Evolutionary conservation across 2,113 vertebrate genomes (phyloP), one percentile per base, ranked within the genome.

Genomic region (Prochilodus magdalenae): DNA sequence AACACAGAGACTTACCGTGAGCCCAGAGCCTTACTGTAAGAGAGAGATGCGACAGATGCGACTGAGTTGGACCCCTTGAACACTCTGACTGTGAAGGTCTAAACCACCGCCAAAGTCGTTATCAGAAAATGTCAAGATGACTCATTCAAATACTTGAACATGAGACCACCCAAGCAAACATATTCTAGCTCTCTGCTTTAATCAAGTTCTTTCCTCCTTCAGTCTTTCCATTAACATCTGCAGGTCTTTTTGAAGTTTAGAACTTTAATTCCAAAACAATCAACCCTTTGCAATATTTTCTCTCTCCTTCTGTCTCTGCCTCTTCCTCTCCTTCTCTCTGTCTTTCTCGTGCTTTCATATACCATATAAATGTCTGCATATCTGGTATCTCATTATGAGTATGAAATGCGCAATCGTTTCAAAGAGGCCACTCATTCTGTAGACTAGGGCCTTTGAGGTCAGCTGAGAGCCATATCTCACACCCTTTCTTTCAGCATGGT

Each of bases 81-180:
- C 63, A n/a, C n/a, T 81, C 69, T 86, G 81, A 84, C 49, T 77
- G 44, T 80, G 53, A 75, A 63, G 62, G 63, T 73, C 16, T 40
- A 70, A 67, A 11, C 82, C 79, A 70, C 77, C 24, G 80, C 3
- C 33, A n/a, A n/a, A n/a, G 36, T 36, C 14, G 24, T 40, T 84
- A 65, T 73, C 30, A 51, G 73, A 27, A 87, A 87, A 89, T 87
- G 84, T 86, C 85, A 88, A 30, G 72, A 86, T 86, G 88, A 88
- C 22, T 89, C 85, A 89, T 86, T 69, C 59, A 18, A 30, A 65
- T 78, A 87, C 79, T 0, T 10, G 65, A 40, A 57, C 24, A 51
- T 66, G 27, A 49, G 84, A 85, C 86, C 87, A 82, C 81, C 73
- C 27, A 51, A 26, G 11, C 5, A 24, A 20, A n/a, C 15, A 5